Conservation (phyloP, 2,797 vertebrate genomes). For the Thamnophis elegans region DNA sequence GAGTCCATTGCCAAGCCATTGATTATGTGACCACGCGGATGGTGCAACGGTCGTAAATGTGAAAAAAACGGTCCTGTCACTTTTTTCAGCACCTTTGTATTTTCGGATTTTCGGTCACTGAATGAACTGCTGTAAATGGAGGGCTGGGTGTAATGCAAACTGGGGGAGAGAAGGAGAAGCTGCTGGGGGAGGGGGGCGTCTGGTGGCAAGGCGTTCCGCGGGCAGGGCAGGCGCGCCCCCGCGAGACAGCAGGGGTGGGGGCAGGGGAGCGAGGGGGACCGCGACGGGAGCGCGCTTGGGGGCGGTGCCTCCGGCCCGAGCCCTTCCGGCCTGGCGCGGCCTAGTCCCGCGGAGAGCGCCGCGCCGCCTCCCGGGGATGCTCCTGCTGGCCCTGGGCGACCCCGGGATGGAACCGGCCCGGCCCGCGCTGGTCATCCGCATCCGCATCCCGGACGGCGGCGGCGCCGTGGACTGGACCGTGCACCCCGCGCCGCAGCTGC, state of each 20-base stretch:
- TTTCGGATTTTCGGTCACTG: not conserved
- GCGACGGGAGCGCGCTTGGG: not conserved
- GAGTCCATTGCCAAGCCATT: not conserved
- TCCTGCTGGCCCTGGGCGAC: slow-evolving; percentile 64
- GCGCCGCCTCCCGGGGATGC: slow-evolving; percentile 70
- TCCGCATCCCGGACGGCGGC: slow-evolving; percentile 86
- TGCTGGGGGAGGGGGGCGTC: no score
- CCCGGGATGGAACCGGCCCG: slow-evolving; percentile 84
- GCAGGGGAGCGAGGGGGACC: not conserved
- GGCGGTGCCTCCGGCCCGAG: not conserved
- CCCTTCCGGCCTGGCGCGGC: not conserved
- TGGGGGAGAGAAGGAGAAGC: no score
- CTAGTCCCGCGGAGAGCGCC: not conserved
- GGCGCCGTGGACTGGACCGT: slow-evolving; percentile 96
- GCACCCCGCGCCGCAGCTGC: slow-evolving; percentile 84
- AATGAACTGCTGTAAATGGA: not conserved
- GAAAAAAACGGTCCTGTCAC: not conserved
- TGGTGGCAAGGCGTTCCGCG: not conserved
- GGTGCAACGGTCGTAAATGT: not conserved
- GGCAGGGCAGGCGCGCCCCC: not conserved
- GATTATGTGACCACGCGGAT: no score
- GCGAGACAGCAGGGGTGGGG: not conserved
- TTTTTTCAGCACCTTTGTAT: not conserved
- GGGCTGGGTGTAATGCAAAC: not conserved
- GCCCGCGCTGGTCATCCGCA: slow-evolving; percentile 88